Percentiles rank a stretch among this genome's conserved stretches.
phyloP scores from a whole-genome alignment of 2,113 vertebrate genomes.

The Tenrec ecaudatus region DNA sequence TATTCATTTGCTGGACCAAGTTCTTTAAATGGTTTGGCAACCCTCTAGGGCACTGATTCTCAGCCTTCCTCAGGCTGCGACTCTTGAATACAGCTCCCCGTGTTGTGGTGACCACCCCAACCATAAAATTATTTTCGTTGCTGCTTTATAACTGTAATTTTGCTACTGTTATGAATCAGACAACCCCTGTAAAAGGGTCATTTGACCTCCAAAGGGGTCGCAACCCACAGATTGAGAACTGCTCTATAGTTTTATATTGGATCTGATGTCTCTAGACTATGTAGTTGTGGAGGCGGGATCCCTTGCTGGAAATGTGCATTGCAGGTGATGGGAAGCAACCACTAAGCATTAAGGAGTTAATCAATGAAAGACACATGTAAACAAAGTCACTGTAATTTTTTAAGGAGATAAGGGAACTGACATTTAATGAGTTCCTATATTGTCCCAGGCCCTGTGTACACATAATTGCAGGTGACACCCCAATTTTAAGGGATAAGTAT shows the following conservation, averaged over 20 bases:
- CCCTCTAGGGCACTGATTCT: too few relatives aligned
- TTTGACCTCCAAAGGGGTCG: too few relatives aligned
- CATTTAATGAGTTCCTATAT: not conserved
- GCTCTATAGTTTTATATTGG: not conserved
- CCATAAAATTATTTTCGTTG: too few relatives aligned
- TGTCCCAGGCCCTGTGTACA: not conserved
- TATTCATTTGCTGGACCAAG: not conserved
- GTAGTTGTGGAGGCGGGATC: not conserved
- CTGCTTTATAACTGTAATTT: too few relatives aligned
- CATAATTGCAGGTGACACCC: not conserved
- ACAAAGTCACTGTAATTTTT: not conserved
- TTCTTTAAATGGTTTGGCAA: not conserved
- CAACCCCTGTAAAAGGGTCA: too few relatives aligned
- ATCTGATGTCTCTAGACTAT: not conserved
- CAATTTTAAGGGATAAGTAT: not conserved
- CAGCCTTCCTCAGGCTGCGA: too few relatives aligned
- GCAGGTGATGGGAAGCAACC: not conserved
- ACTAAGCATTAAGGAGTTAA: not conserved
- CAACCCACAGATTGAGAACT: too few relatives aligned
- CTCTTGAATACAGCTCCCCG: too few relatives aligned
- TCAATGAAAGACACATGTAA: not conserved
- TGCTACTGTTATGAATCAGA: too few relatives aligned
- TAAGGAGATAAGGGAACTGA: conserved; percentile 15
- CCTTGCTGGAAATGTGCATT: not conserved
- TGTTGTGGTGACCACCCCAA: too few relatives aligned